Evolutionary conservation across 2,113 vertebrate species (phyloP), one percentile per base, ranked within the genome.

Genomic region (Bos indicus): DNA sequence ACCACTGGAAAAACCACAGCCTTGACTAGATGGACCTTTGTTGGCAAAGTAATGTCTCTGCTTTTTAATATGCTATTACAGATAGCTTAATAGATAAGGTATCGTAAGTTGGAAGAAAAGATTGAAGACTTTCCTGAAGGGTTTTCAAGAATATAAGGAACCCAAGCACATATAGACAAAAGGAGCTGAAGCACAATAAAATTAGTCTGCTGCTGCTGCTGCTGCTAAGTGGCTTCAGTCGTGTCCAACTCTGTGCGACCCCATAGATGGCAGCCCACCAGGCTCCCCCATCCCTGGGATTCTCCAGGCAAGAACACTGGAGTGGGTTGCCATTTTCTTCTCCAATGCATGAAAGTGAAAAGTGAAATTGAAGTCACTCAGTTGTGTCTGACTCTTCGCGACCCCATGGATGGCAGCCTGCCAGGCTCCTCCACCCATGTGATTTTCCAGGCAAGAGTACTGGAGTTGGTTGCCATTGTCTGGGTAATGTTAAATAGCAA

Each of bases 131-230:
- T 19, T 90, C 12, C 8, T 5, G 21, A 43, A 95, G 33, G 8
- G 10, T 84, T 98, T 96, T 93, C 6, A 87, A 91, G 90, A 94
- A 67, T 67, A 48, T 57, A 90, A 60, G 52, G 26, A 16, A 92
- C 43, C 26, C 51, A 95, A 64, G 52, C 14, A 74, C 8, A 64
- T 74, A 96, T 1, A 74, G 43, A 81, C 30, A 74, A 90, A 95
- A 94, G 25, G 8, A 95, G 25, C 25, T 46, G 40, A 74, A 88
- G 52, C 33, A 67, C 5, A 14, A n/a, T 54, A 87, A 96, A 87
- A 64, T 85, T n/a, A 51, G 46, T 17, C 36, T 40, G 59, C 59
- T 60, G 59, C 67, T 74, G 21, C 64, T 67, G 16, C 15, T 67
- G 62, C 8, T 67, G 33, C 17, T 67, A 36, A 36, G 33, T 36